These are phyloP conservation scores for Oceanites oceanicus DNA, from an alignment of 2,113 vertebrate species.

Conservation along the genomic window DNA sequence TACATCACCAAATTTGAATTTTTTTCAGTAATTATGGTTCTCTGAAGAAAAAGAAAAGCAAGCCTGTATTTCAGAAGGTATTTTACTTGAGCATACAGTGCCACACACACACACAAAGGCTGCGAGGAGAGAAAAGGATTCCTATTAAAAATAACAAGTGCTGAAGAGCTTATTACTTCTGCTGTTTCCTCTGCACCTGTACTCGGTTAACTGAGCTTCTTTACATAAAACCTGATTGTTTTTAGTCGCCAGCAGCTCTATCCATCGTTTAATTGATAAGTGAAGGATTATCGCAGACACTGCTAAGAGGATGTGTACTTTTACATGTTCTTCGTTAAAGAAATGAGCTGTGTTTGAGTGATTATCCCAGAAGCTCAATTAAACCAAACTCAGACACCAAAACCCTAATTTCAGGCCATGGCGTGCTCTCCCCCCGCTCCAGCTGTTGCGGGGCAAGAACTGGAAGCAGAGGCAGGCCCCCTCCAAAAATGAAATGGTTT, in stretches of 20 bases:
- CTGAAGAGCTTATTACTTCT: slow-evolving; percentile 27
- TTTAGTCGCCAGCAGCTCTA: neutral
- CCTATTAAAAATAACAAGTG: slow-evolving; percentile 25
- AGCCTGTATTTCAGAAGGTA: slow-evolving; percentile 22
- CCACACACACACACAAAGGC: neutral
- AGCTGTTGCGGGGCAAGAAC: neutral
- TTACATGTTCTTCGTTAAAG: neutral
- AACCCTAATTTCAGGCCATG: neutral
- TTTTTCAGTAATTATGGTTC: slow-evolving; percentile 25
- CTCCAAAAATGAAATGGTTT: neutral
- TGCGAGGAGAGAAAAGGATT: slow-evolving; percentile 18
- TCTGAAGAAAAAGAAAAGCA: slow-evolving; percentile 33
- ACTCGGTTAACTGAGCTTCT: neutral
- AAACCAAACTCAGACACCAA: neutral
- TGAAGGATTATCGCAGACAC: neutral
- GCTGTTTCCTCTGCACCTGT: neutral
- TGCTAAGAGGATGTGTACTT: neutral
- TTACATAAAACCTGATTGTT: neutral
- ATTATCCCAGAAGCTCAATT: neutral
- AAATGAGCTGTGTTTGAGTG: neutral
- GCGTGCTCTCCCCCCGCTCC: neutral
- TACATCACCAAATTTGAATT: neutral
- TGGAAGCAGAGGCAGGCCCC: neutral
- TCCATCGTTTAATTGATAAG: neutral
- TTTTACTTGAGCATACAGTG: slow-evolving; percentile 1